phyloP scores from a whole-genome alignment of 2,888 invertebrate genomes.

The Smittia aterrima region DNA sequence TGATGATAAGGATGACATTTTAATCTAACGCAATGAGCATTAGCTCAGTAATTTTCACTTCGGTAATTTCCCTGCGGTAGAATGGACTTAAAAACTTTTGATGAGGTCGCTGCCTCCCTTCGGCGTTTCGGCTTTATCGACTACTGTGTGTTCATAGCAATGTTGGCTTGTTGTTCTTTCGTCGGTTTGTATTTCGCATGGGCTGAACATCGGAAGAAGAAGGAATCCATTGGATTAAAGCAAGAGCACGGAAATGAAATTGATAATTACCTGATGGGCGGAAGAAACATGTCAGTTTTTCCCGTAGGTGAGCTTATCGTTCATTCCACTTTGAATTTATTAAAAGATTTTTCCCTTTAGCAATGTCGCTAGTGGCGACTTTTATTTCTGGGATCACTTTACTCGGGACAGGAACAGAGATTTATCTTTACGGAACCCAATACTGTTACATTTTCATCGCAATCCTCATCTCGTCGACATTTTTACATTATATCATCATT shows the following conservation, averaged over 20 bases:
- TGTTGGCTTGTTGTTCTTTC: slow-evolving; percentile 66
- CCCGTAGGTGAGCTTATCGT: slow-evolving; percentile 58
- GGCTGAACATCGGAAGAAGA: slow-evolving; percentile 46
- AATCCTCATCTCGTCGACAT: slow-evolving; percentile 49
- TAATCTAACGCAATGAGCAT: too few relatives aligned
- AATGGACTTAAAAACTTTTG: too few relatives aligned
- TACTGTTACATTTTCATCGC: slow-evolving; percentile 61
- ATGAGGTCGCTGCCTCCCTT: slow-evolving; percentile 48
- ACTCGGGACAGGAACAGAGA: slow-evolving; percentile 73
- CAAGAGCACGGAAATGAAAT: slow-evolving; percentile 44
- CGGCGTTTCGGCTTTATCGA: slow-evolving; percentile 64
- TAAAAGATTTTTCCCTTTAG: slow-evolving; percentile 44
- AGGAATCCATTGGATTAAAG: slow-evolving; percentile 50
- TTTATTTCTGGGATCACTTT: slow-evolving; percentile 74
- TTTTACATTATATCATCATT: slow-evolving; percentile 62
- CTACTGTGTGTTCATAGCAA: slow-evolving; percentile 67
- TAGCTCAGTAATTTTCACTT: too few relatives aligned
- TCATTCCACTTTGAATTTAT: too few relatives aligned
- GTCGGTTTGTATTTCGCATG: slow-evolving; percentile 75
- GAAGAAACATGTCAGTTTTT: slow-evolving; percentile 75
- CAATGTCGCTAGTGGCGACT: slow-evolving; percentile 80
- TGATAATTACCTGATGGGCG: slow-evolving; percentile 76
- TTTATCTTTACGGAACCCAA: slow-evolving; percentile 74
- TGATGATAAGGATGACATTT: too few relatives aligned
- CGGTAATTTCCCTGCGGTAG: too few relatives aligned